These are phyloP conservation scores for Chrosomus eos DNA, from an alignment of 2,797 vertebrate species.

Conservation along the genomic window DNA sequence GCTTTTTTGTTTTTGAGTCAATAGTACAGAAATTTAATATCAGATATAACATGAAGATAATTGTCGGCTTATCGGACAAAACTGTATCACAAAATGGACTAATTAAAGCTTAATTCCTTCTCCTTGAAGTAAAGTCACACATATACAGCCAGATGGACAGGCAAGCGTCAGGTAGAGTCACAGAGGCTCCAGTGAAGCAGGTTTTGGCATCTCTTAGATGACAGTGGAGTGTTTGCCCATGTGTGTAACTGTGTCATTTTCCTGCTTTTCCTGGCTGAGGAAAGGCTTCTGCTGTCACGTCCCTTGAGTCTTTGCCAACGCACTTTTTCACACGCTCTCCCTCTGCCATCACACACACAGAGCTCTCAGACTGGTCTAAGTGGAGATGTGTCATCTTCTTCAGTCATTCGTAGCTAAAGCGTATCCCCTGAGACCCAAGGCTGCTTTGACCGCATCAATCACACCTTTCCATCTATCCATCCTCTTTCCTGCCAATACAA, in stretches of 20 bases:
- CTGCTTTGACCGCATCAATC: constrained; percentile 69
- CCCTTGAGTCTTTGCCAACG: constrained; percentile 71
- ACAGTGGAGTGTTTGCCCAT: constrained; percentile 36
- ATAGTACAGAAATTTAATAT: background rate
- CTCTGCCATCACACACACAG: constrained; percentile 40
- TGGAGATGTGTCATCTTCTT: constrained; percentile 70
- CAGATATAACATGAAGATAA: background rate
- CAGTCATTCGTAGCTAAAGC: constrained; percentile 70
- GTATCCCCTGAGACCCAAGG: constrained; percentile 64
- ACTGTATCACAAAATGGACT: background rate
- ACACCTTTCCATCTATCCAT: constrained; percentile 68
- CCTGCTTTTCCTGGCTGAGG: constrained; percentile 51
- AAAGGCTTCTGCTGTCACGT: constrained; percentile 70
- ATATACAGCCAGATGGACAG: constrained; percentile 30
- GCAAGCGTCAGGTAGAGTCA: constrained; percentile 16
- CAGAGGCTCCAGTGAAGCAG: constrained; percentile 1
- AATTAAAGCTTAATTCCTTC: constrained; percentile 1
- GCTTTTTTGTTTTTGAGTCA: background rate
- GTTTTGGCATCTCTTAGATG: constrained; percentile 34
- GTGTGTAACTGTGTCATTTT: constrained; percentile 48
- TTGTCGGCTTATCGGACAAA: background rate
- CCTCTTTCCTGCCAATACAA: constrained; percentile 66
- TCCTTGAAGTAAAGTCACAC: background rate
- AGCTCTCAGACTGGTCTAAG: constrained; percentile 61
- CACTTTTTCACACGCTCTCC: constrained; percentile 26